Percentiles rank a stretch among this genome's conserved stretches.
These are phyloP conservation scores for Pipa parva DNA, from an alignment of 2,113 vertebrate species.

Conservation along the genomic window DNA sequence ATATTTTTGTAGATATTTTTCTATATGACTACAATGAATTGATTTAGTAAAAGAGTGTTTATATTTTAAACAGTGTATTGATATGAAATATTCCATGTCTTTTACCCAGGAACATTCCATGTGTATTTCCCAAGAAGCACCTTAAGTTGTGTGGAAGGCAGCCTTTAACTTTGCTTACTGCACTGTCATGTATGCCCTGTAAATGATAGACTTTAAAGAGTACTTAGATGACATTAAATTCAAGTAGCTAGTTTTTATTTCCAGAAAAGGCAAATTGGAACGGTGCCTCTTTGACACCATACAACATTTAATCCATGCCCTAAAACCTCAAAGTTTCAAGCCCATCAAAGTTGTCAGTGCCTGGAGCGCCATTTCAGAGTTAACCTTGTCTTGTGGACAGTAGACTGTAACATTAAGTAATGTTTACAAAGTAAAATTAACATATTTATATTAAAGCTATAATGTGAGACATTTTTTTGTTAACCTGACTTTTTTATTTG, in stretches of 20 bases:
- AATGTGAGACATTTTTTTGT: no score
- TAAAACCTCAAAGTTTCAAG: neutral
- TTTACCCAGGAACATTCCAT: neutral
- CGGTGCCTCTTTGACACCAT: neutral
- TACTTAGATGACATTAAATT: no score
- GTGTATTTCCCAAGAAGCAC: constrained; percentile 8
- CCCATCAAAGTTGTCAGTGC: neutral
- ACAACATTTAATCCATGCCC: neutral
- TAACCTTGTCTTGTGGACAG: no score
- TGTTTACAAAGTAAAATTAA: neutral
- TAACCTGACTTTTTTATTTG: no score
- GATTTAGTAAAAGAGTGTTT: constrained; percentile 44
- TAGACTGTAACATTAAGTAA: neutral
- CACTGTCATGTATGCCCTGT: no score
- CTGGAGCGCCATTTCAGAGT: neutral
- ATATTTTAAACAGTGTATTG: constrained; percentile 21
- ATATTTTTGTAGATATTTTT: constrained; percentile 62
- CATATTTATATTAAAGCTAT: neutral
- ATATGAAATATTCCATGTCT: neutral
- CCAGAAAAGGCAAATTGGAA: no score
- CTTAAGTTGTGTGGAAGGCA: constrained; percentile 11
- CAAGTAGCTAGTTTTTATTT: no score
- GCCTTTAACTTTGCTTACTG: neutral
- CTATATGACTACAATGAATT: constrained; percentile 55
- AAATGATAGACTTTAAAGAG: no score